A percentile compares a stretch with the other conserved stretches of the same genome.
Conservation (phyloP, 2,888 invertebrate genomes). For the Asteroscopus sphinx region DNA sequence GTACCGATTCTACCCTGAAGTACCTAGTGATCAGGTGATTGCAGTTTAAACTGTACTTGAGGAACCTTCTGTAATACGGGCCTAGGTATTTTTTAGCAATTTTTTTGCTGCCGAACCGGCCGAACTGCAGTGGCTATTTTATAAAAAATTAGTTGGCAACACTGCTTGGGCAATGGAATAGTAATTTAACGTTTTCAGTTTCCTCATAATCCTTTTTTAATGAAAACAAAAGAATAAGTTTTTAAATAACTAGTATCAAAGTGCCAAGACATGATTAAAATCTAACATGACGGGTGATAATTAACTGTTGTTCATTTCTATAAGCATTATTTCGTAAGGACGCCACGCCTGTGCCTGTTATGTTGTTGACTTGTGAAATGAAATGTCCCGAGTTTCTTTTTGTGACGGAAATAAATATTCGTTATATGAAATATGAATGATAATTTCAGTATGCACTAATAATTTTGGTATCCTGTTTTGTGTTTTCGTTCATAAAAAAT, state of each 20-base stretch:
- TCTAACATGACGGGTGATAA: constrained; percentile 9
- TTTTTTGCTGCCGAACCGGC: no score
- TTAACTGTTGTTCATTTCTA: constrained; percentile 11
- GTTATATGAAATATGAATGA: constrained; percentile 6
- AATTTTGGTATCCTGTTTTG: constrained; percentile 35
- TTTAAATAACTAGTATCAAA: constrained; percentile 5
- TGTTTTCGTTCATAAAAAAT: constrained; percentile 59
- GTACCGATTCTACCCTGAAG: no score
- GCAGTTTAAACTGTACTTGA: no score
- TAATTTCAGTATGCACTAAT: constrained; percentile 45
- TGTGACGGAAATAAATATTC: constrained; percentile 17
- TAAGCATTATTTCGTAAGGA: constrained; percentile 32
- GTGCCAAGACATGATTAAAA: constrained; percentile 14
- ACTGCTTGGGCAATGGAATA: neutral
- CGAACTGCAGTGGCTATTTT: no score
- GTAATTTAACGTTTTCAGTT: constrained; percentile 1
- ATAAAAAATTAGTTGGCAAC: no score
- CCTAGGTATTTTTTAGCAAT: no score
- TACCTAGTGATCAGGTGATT: no score
- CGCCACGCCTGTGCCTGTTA: constrained; percentile 62
- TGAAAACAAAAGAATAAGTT: constrained; percentile 27
- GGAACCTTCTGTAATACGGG: no score
- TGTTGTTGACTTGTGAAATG: constrained; percentile 39
- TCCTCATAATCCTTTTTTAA: constrained; percentile 30
- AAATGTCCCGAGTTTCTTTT: constrained; percentile 14